Base-by-base conservation (phyloP, 2,888 invertebrate genomes). In the Eupithecia tripunctaria region DNA sequence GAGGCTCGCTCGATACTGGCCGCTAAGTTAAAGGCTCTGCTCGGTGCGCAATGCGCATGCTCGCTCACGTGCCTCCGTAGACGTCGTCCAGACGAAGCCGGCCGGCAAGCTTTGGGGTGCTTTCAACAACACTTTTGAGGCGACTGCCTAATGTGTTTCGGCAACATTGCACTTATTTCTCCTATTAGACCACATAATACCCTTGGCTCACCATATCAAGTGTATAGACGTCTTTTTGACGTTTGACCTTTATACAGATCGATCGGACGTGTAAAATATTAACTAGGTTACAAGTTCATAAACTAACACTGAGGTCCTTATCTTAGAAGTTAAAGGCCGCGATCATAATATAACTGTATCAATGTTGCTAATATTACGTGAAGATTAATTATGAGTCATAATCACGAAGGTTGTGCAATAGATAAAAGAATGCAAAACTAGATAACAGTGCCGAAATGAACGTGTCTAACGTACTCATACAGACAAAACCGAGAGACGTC, bases 1-100 rank as follows among this genome's bases (percentile, higher is more conserved):
- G 90, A 91, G 91, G 92, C 82, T 89, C 93, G 94, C 92, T 94
- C 94, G 89, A 94, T 94, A 94, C 94, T 94, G 87, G 79, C 71
- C 75, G 76, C 73, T 80, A 84, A 83, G 83, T 86, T 81, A 70
- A 79, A 83, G 84, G 83, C 82, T 83, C 79, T n/a, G 47, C 10
- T 10, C 78, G 32, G 32, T 32, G 82, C 80, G 64, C 71, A 75
- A 74, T 70, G 84, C 88, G 90, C 92, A 86, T 87, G 85, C 83
- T 74, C 71, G 76, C 68, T 82, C 89, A 90, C 91, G 90, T 90
- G 91, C 81, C 81, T 68, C 27, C 71, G 81, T 85, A 92, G 92
- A 92, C 92, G 85, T 81, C 83, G 82, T 80, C 86, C 85, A 92
- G 92, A 91, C 88, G 79, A 81, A 73, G 78, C 83, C 81, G 76